phyloP scores from a whole-genome alignment of 1,140 invertebrate species.

The Atta texana region DNA sequence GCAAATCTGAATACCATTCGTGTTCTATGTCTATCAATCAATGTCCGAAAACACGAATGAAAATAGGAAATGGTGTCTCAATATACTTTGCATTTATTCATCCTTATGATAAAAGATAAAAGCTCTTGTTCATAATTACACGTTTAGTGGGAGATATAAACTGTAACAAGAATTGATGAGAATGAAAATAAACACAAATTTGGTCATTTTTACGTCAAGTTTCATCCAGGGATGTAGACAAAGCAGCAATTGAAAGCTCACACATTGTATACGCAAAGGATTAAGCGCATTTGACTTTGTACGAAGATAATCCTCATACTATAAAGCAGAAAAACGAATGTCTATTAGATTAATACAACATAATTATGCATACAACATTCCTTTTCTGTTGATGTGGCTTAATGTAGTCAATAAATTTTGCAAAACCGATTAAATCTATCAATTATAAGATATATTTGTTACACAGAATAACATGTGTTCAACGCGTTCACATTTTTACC shows the following conservation, averaged over 20 bases:
- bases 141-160: slow-evolving; percentile 34
- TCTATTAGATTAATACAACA: not conserved
- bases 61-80: slow-evolving; percentile 26
- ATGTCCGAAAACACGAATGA: slow-evolving; percentile 14
- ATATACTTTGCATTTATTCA: slow-evolving; percentile 44
- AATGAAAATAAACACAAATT: slow-evolving; percentile 46
- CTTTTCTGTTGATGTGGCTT: not conserved
- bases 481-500: not conserved
- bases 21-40: slow-evolving; percentile 12
- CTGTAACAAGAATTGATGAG: slow-evolving; percentile 49
- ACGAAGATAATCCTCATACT: not conserved
- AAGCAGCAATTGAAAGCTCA: slow-evolving; percentile 30
- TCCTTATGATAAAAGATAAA: slow-evolving; percentile 2
- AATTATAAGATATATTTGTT: not conserved
- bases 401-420: slow-evolving; percentile 4
- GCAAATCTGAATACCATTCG: not conserved
- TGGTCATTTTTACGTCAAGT: slow-evolving; percentile 20
- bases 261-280: not conserved
- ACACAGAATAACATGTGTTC: no score
- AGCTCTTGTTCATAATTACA: slow-evolving; percentile 34
- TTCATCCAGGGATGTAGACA: not conserved
- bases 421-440: not conserved
- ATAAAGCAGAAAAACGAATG: not conserved
- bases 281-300: not conserved
- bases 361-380: not conserved